Conservation (phyloP, 2,888 invertebrate genomes). For the Aproaerema taeniolella region DNA sequence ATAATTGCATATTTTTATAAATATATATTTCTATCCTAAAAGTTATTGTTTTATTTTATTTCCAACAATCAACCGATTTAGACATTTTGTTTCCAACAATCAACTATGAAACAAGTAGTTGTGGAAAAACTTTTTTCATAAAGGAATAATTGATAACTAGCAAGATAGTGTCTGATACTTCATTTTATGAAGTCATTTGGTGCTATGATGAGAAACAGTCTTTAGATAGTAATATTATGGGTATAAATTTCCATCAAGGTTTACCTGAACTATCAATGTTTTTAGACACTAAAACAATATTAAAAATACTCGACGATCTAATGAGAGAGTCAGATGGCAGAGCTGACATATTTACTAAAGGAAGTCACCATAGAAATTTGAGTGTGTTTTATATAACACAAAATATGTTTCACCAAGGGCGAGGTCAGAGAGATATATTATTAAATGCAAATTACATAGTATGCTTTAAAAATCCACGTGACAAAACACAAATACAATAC, state of each 20-base stretch:
- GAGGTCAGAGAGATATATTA: conserved; percentile 26
- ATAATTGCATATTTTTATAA: too few species aligned
- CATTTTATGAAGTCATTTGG: conserved; percentile 5
- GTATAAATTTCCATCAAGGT: conserved; percentile 25
- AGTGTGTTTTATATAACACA: conserved; percentile 30
- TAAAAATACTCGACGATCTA: conserved; percentile 29
- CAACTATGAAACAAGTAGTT: conserved; percentile 26
- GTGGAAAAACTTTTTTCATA: conserved; percentile 24
- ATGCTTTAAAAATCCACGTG: conserved; percentile 28
- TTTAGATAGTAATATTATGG: conserved; percentile 22
- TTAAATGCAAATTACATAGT: conserved; percentile 25
- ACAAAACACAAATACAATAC: conserved; percentile 26
- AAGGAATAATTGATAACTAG: conserved; percentile 16
- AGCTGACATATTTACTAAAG: conserved; percentile 28
- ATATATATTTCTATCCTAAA: too few species aligned
- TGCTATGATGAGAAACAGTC: conserved; percentile 23
- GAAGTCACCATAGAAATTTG: conserved; percentile 27
- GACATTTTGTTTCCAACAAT: too few species aligned
- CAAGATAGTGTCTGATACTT: conserved; percentile 10
- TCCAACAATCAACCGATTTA: too few species aligned
- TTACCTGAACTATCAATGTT: conserved; percentile 29
- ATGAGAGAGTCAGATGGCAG: conserved; percentile 31
- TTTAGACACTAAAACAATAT: conserved; percentile 21
- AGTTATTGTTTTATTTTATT: too few species aligned
- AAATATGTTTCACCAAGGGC: conserved; percentile 28